phyloP scores from a whole-genome alignment of 2,113 vertebrate genomes.

The Nycticebus coucang region DNA sequence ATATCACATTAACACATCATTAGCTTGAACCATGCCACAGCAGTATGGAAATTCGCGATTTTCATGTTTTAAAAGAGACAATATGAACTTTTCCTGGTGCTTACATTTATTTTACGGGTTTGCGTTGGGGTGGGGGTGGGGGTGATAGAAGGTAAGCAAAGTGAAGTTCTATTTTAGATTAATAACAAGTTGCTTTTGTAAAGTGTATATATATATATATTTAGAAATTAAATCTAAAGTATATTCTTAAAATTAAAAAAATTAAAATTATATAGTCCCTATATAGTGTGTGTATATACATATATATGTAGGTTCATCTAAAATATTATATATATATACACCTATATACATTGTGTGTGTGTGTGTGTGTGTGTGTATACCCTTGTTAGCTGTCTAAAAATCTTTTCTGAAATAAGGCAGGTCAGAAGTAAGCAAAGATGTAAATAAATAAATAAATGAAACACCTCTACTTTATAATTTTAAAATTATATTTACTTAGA shows the following conservation, averaged over 20 bases:
- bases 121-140: background rate
- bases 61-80: constrained; percentile 69
- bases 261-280: too few species aligned
- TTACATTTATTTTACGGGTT: constrained; percentile 41
- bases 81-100: constrained; percentile 57
- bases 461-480: background rate
- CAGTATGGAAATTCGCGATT: constrained; percentile 59
- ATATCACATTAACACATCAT: constrained; percentile 62
- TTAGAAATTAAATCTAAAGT: constrained; percentile 47
- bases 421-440: background rate
- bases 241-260: constrained; percentile 23
- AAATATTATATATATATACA: background rate
- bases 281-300: too few species aligned
- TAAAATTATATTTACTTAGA: constrained; percentile 13
- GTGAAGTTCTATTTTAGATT: constrained; percentile 51
- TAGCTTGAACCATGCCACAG: constrained; percentile 51
- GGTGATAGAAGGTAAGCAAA: background rate
- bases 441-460: background rate
- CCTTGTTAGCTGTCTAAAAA: background rate
- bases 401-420: background rate
- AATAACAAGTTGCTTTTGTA: constrained; percentile 40
- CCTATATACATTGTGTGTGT: too few species aligned
- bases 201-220: background rate
- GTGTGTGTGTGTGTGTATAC: background rate
- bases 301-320: too few species aligned